Evolutionary conservation across 2,113 vertebrate species (phyloP).

Genomic region (Panthera leo): DNA sequence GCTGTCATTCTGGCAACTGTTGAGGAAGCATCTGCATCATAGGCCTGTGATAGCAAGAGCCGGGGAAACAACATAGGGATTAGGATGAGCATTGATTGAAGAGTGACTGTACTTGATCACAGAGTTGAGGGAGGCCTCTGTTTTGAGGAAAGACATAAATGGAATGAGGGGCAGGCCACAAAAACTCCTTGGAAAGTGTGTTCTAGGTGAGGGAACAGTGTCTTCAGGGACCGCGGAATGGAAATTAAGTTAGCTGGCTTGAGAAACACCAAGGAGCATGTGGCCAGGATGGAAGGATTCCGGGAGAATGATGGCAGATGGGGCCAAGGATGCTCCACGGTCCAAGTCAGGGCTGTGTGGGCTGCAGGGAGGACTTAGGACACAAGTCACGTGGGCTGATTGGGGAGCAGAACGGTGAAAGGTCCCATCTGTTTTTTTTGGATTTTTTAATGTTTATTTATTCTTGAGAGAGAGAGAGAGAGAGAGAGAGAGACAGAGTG

Average conservation of each 20-base stretch:
- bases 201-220: neutral
- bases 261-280: neutral
- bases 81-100: neutral
- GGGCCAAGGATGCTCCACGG: neutral
- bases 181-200: neutral
- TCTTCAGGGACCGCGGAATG: neutral
- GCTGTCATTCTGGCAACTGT: neutral
- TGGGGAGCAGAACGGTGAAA: neutral
- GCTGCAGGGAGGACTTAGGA: neutral
- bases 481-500: too few species aligned
- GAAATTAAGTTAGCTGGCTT: neutral
- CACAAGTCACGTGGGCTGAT: too few species aligned
- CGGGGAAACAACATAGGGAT: rapidly evolving
- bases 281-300: neutral
- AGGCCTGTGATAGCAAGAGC: neutral
- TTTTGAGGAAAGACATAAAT: neutral
- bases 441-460: too few species aligned
- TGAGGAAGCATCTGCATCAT: neutral
- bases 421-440: neutral
- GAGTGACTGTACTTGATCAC: neutral
- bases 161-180: neutral
- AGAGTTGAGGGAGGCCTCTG: neutral
- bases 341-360: rapidly evolving
- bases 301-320: neutral
- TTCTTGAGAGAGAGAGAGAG: too few species aligned